Evolutionary conservation across 2,113 vertebrate species (phyloP), one percentile per base, ranked within the genome.

Genomic region (Nyctereutes procyonoides): DNA sequence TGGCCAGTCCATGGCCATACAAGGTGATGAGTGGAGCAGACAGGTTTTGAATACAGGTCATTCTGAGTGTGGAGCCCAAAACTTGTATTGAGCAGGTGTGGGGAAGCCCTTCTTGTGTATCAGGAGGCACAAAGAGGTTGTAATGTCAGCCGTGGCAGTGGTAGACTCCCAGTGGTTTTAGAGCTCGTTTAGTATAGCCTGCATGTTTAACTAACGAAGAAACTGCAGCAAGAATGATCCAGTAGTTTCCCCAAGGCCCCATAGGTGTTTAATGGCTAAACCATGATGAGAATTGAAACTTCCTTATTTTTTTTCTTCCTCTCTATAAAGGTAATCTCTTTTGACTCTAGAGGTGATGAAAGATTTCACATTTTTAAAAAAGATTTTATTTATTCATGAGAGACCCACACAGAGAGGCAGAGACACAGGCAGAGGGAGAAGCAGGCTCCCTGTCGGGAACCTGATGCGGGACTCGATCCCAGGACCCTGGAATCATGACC

Each of bases 281-380:
- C 51, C 51, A 32, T 1, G 5, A 35, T 22, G 56, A 76, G 19
- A 76, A 3, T 32, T 43, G 17, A 22, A 19, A 26, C n/a, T 51
- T 96, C 60, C 43, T 80, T 48, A 10, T 11, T 53, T 83, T 74
- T 71, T 69, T 30, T 1, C 16, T 67, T 92, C 8, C 13, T 16
- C 81, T 58, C 48, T 89, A n/a, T 38, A 14, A 15, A 81, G 17
- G 48, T 83, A 58, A 67, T 56, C 26, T 90, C 48, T 93, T 0
- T 88, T 15, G n/a, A 38, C 53, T 35, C 67, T 74, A 28, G 24
- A 38, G 30, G 2, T 90, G 19, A 79, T 56, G 74, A 56, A 67
- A 88, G 43, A 38, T 56, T 91, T 93, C 20, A 67, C 35, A 55
- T 87, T 97, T 93, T 87, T 93, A 87, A 43, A 43, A 43, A 43